These are phyloP conservation scores for Elephantulus edwardii DNA, from an alignment of 2,113 vertebrate species.

Conservation along the genomic window DNA sequence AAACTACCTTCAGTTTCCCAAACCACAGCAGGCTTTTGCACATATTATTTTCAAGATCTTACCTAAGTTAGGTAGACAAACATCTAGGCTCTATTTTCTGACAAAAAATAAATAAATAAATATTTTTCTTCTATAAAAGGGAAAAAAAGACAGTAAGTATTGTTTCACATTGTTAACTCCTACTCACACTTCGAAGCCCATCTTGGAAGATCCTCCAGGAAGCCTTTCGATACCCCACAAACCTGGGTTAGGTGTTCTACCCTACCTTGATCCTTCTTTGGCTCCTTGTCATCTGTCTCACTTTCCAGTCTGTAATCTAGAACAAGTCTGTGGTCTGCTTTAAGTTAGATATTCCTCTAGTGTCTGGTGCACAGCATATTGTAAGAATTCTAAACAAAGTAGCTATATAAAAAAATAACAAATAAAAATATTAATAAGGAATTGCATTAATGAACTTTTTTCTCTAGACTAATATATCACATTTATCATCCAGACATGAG, in stretches of 20 bases:
- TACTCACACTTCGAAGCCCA: not conserved
- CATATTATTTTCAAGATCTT: not conserved
- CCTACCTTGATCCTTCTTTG: not conserved
- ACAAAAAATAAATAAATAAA: not conserved
- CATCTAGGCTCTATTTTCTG: constrained; percentile 68
- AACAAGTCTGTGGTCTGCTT: not conserved
- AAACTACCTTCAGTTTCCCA: not conserved
- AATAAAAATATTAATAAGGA: constrained; percentile 27
- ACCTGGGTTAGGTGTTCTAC: not conserved
- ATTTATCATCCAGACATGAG: not conserved
- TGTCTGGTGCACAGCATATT: not conserved
- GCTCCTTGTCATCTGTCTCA: not conserved
- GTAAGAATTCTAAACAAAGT: not conserved
- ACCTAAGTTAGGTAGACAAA: constrained; percentile 68
- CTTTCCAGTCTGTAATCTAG: not conserved
- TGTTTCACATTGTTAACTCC: not conserved
- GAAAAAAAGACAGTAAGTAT: not conserved
- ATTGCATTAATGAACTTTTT: not conserved
- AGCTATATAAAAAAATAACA: not conserved
- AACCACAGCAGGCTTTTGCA: not conserved
- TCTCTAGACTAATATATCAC: not conserved
- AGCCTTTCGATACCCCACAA: not conserved
- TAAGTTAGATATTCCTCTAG: not conserved
- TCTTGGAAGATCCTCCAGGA: not conserved
- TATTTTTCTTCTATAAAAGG: not conserved